These are phyloP conservation scores for Hirundo rustica DNA, from an alignment of 2,797 vertebrate species.

Conservation along the genomic window DNA sequence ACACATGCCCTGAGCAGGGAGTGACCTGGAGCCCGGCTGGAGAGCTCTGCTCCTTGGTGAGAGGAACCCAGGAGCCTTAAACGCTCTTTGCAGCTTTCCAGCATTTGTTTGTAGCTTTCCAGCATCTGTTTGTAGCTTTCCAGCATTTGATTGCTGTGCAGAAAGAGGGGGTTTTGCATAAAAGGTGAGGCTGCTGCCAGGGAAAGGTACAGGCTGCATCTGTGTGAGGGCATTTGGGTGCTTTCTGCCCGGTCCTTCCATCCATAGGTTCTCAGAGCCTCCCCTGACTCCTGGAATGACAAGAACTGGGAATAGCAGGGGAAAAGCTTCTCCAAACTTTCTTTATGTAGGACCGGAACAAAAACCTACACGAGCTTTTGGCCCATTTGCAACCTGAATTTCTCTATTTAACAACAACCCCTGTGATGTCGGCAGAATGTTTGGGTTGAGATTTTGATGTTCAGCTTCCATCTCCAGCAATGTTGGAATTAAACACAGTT, in stretches of 20 bases:
- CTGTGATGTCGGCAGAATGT: fast-evolving
- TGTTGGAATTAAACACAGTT: not conserved
- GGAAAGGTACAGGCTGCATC: fast-evolving
- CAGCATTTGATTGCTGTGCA: not conserved
- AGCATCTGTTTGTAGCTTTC: not conserved
- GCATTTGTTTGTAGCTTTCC: not conserved
- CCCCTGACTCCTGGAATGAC: not conserved
- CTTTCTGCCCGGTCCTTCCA: not conserved
- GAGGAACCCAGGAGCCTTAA: not conserved
- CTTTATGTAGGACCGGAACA: not conserved
- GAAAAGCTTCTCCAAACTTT: not conserved
- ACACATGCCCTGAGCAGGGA: not conserved
- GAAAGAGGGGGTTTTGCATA: not conserved
- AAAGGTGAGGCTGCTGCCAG: not conserved
- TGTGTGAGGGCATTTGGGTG: not conserved
- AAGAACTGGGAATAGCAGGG: not conserved
- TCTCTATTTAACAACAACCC: not conserved
- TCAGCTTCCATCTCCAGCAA: not conserved
- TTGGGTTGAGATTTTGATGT: not conserved
- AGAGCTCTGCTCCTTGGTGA: not conserved
- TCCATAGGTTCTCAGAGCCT: not conserved
- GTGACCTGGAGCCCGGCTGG: not conserved
- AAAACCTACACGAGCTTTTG: not conserved
- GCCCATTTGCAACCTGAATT: not conserved
- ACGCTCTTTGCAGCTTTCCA: fast-evolving